These are phyloP conservation scores for Heterocephalus glaber DNA, from an alignment of 2,113 vertebrate genomes.

Conservation along the genomic window DNA sequence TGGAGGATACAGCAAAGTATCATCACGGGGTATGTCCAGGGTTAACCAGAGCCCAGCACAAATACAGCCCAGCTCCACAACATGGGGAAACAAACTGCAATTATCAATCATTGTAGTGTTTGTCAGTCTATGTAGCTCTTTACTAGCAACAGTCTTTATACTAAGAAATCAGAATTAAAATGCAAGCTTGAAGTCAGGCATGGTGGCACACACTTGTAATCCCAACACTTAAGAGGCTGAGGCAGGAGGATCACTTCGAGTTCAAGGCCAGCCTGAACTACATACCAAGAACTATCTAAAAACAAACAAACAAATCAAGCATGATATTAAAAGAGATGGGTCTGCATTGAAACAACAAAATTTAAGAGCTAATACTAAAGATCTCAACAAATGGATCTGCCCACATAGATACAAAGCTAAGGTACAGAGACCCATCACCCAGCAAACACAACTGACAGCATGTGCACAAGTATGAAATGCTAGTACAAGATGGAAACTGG, in stretches of 20 bases:
- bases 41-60: neutral
- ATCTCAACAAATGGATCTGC: neutral
- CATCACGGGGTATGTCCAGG: neutral
- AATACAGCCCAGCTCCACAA: neutral
- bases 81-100: neutral
- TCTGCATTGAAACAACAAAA: neutral
- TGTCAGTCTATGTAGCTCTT: neutral
- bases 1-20: slow-evolving; percentile 59
- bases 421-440: no score
- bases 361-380: neutral
- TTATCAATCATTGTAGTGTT: neutral
- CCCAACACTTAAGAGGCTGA: neutral
- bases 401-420: neutral
- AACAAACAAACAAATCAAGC: neutral
- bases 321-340: neutral
- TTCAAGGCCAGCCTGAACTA: neutral
- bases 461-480: neutral
- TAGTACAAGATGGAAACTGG: neutral
- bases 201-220: neutral
- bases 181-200: neutral
- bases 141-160: neutral
- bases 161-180: slow-evolving; percentile 25
- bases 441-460: neutral
- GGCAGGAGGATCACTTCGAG: neutral
- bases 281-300: neutral